phyloP scores from a whole-genome alignment of 2,797 vertebrate species.

The Pampus argenteus region DNA sequence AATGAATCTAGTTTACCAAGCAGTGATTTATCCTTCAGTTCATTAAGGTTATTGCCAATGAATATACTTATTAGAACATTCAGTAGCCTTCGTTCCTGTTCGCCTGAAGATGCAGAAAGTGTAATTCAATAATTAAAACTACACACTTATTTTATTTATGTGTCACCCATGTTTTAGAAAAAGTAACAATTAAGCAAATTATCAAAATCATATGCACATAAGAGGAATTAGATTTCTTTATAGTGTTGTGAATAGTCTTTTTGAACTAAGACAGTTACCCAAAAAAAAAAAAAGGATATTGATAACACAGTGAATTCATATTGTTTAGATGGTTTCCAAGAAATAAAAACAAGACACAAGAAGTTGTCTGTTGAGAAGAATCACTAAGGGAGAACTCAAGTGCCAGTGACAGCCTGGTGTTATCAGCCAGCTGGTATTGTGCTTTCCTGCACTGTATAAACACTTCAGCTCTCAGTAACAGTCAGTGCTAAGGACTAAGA shows the following conservation, averaged over 20 bases:
- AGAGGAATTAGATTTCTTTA: background rate
- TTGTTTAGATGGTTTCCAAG: conserved; percentile 9
- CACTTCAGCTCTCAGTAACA: conserved; percentile 87
- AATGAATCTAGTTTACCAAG: conserved; percentile 81
- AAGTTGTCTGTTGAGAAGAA: conserved; percentile 54
- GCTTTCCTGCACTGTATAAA: conserved; percentile 83
- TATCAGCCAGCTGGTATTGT: conserved; percentile 84
- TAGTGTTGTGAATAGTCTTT: background rate
- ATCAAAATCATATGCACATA: conserved; percentile 26
- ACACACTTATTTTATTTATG: conserved; percentile 67
- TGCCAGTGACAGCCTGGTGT: conserved; percentile 74
- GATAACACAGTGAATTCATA: background rate
- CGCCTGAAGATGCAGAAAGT: conserved; percentile 53
- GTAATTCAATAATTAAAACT: conserved; percentile 74
- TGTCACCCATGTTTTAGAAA: conserved; percentile 40
- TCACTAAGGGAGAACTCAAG: conserved; percentile 35
- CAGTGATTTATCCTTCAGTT: conserved; percentile 79
- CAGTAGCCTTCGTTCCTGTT: conserved; percentile 44
- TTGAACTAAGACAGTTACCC: conserved; percentile 5
- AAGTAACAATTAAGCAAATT: conserved; percentile 52
- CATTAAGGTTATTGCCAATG: conserved; percentile 84
- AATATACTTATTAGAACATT: conserved; percentile 79
- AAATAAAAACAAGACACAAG: conserved; percentile 39
- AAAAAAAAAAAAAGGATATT: conserved; percentile 8
- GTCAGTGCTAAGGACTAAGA: conserved; percentile 86